Conservation (phyloP, 2,888 invertebrate species). For the Fragum whitleyi region DNA sequence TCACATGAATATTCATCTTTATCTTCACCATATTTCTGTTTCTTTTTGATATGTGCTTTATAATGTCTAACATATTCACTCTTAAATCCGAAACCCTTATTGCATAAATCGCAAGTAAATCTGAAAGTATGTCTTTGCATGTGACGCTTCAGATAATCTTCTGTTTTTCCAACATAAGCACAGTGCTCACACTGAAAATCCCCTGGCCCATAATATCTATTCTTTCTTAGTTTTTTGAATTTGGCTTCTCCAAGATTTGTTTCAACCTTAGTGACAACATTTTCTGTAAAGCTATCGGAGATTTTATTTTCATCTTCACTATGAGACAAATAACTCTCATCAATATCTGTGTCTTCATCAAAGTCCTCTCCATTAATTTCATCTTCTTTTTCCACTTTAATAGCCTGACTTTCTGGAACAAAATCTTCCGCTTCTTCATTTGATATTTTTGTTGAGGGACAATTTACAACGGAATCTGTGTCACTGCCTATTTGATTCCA, state of each 20-base stretch:
- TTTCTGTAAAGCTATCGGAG: neutral
- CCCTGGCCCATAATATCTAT: neutral
- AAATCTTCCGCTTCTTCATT: neutral
- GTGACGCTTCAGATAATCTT: constrained; percentile 69
- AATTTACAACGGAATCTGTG: no score
- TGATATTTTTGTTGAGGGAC: no score
- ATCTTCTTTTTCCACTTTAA: neutral
- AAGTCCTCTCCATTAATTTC: neutral
- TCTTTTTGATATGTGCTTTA: neutral
- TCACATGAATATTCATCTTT: constrained; percentile 59
- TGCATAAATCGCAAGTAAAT: constrained; percentile 73
- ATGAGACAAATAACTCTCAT: constrained; percentile 32
- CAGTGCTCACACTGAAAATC: constrained; percentile 68
- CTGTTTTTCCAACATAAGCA: constrained; percentile 66
- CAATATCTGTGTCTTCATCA: constrained; percentile 56
- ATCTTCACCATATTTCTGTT: neutral
- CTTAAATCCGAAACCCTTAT: constrained; percentile 71
- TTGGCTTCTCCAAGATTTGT: no score
- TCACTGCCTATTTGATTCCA: no score
- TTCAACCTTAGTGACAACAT: no score
- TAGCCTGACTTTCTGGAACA: no score
- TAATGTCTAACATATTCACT: constrained; percentile 74
- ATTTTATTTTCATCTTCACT: no score
- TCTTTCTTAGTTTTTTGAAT: no score
- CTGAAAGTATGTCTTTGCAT: constrained; percentile 67